A percentile compares a stretch with the other conserved stretches of the same genome.
These are phyloP conservation scores for Drosophila birchii DNA, from an alignment of 2,888 invertebrate genomes.

Conservation along the genomic window DNA sequence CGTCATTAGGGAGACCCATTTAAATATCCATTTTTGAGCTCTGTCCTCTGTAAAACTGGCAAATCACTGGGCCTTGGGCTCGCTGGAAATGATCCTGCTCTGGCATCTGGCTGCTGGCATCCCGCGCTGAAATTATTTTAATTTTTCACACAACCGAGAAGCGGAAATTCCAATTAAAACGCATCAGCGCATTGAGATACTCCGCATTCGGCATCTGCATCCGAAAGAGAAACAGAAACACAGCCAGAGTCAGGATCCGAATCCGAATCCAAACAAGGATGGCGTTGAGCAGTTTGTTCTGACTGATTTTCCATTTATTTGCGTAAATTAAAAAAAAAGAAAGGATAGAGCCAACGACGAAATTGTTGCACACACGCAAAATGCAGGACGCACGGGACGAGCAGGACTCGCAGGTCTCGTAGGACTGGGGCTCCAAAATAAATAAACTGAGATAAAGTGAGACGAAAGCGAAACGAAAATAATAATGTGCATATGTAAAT, in stretches of 20 bases:
- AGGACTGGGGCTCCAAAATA: conserved; percentile 50
- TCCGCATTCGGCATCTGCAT: conserved; percentile 39
- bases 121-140: conserved; percentile 65
- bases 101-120: conserved; percentile 26
- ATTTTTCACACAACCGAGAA: conserved; percentile 66
- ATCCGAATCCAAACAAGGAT: conserved; percentile 46
- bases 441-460: conserved; percentile 71
- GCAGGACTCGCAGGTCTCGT: neutral
- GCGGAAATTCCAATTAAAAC: conserved; percentile 80
- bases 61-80: conserved; percentile 23
- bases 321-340: conserved; percentile 61
- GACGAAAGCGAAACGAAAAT: conserved; percentile 59
- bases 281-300: conserved; percentile 42
- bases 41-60: conserved; percentile 34
- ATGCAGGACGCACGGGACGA: conserved; percentile 10
- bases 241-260: conserved; percentile 36
- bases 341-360: neutral
- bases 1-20: conserved; percentile 37
- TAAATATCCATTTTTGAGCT: conserved; percentile 9
- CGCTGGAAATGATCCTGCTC: conserved; percentile 9
- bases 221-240: conserved; percentile 31
- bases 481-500: conserved; percentile 76
- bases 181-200: conserved; percentile 67
- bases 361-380: conserved; percentile 16
- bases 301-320: conserved; percentile 75